phyloP scores from a whole-genome alignment of 2,888 invertebrate genomes.

The Lasioglossum zephyrum region DNA sequence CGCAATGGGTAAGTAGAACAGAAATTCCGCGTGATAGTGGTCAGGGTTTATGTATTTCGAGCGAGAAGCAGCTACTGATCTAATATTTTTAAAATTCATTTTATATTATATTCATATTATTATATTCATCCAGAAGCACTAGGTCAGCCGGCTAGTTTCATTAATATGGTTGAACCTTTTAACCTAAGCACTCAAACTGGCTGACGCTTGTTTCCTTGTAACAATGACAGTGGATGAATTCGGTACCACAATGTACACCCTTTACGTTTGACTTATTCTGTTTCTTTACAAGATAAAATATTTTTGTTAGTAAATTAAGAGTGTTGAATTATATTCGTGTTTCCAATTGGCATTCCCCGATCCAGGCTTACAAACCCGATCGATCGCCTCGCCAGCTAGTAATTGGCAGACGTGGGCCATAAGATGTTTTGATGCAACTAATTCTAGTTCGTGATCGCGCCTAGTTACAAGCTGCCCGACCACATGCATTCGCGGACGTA shows the following conservation, averaged over 20 bases:
- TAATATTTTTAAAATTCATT: neutral
- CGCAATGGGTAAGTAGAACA: conserved; percentile 86
- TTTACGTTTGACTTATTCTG: too few species aligned
- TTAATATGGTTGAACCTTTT: neutral
- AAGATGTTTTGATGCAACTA: conserved; percentile 36
- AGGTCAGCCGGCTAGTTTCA: neutral
- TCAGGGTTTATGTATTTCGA: neutral
- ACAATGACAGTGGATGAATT: too few species aligned
- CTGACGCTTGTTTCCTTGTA: too few species aligned
- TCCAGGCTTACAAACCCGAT: conserved; percentile 10
- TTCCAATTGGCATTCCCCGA: too few species aligned
- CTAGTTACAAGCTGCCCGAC: conserved; percentile 14
- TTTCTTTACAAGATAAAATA: too few species aligned
- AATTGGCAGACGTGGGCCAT: conserved; percentile 20
- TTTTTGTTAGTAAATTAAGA: too few species aligned
- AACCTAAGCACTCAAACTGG: too few species aligned
- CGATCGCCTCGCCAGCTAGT: conserved; percentile 22
- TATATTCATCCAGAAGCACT: neutral
- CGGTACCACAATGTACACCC: too few species aligned
- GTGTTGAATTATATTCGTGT: too few species aligned
- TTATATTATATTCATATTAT: neutral
- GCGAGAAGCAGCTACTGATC: neutral
- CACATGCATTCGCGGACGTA: conserved; percentile 19
- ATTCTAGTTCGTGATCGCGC: conserved; percentile 50
- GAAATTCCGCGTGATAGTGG: neutral